Conservation (phyloP, 2,888 invertebrate genomes). For the Tetranychus truncatus region DNA sequence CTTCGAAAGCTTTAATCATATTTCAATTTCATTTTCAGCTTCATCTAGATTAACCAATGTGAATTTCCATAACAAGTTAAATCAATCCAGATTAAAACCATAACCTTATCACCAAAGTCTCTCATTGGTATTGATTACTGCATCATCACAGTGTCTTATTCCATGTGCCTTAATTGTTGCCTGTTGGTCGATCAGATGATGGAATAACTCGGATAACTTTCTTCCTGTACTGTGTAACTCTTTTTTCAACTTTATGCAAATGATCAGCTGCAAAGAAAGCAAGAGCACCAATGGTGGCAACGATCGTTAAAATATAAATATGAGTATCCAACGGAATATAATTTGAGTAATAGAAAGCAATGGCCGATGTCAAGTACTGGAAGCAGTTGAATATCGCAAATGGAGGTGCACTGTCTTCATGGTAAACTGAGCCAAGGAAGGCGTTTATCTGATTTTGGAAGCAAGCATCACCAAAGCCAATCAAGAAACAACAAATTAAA, state of each 20-base stretch:
- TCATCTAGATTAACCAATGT: too few relatives aligned
- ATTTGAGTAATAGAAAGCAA: constrained; percentile 64
- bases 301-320: constrained; percentile 47
- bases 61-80: too few relatives aligned
- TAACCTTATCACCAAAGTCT: too few relatives aligned
- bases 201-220: background rate
- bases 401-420: constrained; percentile 64
- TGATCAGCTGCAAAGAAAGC: constrained; percentile 56
- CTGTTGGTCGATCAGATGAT: background rate
- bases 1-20: too few relatives aligned
- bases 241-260: background rate
- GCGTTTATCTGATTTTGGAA: constrained; percentile 84
- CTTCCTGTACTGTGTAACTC: background rate
- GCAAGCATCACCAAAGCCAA: constrained; percentile 93
- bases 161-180: background rate
- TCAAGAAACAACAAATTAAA: constrained; percentile 67
- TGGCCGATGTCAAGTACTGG: constrained; percentile 69
- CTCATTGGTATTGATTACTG: background rate
- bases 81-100: too few relatives aligned
- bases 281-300: constrained; percentile 51
- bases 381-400: constrained; percentile 95
- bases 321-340: constrained; percentile 51
- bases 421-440: constrained; percentile 47
- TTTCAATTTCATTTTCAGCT: too few relatives aligned
- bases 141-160: background rate